Conservation (phyloP, 2,113 vertebrate genomes). For the Gallinago jamesoni region DNA sequence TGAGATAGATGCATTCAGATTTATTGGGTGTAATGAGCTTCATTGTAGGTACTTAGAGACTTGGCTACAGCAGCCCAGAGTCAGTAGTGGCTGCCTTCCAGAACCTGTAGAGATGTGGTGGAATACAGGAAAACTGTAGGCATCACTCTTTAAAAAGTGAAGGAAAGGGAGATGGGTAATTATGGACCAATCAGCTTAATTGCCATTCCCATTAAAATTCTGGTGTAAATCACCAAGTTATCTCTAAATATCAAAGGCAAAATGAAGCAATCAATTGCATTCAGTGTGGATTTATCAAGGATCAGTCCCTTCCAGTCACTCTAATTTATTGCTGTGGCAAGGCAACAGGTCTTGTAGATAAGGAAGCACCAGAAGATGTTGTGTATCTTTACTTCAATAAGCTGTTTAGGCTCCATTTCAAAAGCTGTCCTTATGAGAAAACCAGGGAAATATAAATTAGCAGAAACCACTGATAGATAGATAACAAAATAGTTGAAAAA, state of each 20-base stretch:
- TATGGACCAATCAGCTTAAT: background rate
- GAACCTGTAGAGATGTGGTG: background rate
- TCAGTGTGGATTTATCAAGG: background rate
- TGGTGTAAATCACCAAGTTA: background rate
- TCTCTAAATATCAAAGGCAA: background rate
- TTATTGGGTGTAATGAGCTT: conserved; percentile 16
- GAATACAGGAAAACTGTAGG: background rate
- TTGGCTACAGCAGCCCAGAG: background rate
- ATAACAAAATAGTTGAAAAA: background rate
- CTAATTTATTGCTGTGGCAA: background rate
- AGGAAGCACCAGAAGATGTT: background rate
- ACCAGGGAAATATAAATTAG: background rate
- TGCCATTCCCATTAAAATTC: background rate
- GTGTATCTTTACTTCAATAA: background rate
- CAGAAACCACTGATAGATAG: background rate
- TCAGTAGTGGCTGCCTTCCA: background rate
- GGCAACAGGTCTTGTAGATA: background rate
- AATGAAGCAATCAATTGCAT: background rate
- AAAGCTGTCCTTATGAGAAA: background rate
- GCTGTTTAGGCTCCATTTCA: background rate
- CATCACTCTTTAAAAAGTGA: background rate
- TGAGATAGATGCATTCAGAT: conserved; percentile 6
- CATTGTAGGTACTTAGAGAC: background rate
- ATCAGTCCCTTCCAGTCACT: background rate
- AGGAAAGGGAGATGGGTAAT: background rate